Conservation (phyloP, 2,888 invertebrate species). For the Eupelmus urozonus region DNA sequence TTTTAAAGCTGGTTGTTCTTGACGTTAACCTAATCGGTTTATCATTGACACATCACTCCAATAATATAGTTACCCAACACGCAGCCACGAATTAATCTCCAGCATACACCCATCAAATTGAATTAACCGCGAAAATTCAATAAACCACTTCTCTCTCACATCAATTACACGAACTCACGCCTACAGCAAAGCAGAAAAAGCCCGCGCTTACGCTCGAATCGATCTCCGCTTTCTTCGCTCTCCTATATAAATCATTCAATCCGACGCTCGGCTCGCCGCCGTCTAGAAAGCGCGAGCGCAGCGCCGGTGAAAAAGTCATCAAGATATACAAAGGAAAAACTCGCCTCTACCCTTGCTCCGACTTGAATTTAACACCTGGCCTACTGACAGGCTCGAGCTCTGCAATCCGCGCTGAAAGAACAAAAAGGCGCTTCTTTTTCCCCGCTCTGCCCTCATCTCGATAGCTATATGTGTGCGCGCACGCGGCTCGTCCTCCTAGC, state of each 20-base stretch:
- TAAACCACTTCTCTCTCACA: too few relatives aligned
- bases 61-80: too few relatives aligned
- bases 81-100: too few relatives aligned
- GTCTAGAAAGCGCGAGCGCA: conserved; percentile 28
- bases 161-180: too few relatives aligned
- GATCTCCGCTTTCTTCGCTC: conserved; percentile 4
- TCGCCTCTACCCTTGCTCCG: not conserved
- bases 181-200: not conserved
- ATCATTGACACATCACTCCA: too few relatives aligned
- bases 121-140: too few relatives aligned
- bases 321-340: conserved; percentile 42
- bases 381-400: conserved; percentile 46
- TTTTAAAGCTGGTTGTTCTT: too few relatives aligned
- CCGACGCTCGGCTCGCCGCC: not conserved
- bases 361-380: conserved; percentile 52
- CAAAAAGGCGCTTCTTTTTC: conserved; percentile 21
- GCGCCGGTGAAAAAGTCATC: conserved; percentile 52
- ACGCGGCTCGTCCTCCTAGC: not conserved
- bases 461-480: not conserved
- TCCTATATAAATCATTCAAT: conserved; percentile 37
- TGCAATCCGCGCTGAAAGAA: not conserved
- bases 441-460: not conserved
- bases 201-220: not conserved
- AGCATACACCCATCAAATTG: too few relatives aligned
- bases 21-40: too few relatives aligned